phyloP scores from a whole-genome alignment of 2,113 vertebrate species.

The Rhinichthys klamathensis region DNA sequence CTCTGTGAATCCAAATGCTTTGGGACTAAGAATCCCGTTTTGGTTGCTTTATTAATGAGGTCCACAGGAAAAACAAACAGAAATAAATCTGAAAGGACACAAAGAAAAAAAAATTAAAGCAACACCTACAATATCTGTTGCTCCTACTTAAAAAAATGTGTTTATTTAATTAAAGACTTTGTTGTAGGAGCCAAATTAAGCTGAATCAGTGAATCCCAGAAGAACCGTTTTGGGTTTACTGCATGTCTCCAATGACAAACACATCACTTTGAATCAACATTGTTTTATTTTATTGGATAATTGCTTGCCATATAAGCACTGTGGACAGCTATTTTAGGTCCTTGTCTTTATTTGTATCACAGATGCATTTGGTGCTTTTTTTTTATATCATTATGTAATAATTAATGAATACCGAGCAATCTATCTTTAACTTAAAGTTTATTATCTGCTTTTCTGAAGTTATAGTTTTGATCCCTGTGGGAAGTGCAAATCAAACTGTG shows the following conservation, averaged over 20 bases:
- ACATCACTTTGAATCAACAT: neutral
- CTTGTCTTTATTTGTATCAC: neutral
- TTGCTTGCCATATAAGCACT: neutral
- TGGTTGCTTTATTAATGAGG: conserved; percentile 32
- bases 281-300: neutral
- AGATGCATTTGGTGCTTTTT: neutral
- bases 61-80: neutral
- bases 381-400: neutral
- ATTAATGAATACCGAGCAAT: neutral
- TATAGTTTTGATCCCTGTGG: neutral
- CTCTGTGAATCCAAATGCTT: neutral
- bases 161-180: conserved; percentile 28
- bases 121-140: neutral
- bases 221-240: neutral
- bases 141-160: neutral
- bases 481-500: neutral
- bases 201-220: conserved; percentile 9
- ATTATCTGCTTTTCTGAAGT: neutral
- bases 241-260: neutral
- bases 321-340: neutral
- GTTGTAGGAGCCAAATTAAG: neutral
- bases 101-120: neutral
- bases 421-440: neutral
- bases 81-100: neutral
- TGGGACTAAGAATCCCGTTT: neutral